phyloP scores from a whole-genome alignment of 2,797 vertebrate genomes.

The Peromyscus eremicus region DNA sequence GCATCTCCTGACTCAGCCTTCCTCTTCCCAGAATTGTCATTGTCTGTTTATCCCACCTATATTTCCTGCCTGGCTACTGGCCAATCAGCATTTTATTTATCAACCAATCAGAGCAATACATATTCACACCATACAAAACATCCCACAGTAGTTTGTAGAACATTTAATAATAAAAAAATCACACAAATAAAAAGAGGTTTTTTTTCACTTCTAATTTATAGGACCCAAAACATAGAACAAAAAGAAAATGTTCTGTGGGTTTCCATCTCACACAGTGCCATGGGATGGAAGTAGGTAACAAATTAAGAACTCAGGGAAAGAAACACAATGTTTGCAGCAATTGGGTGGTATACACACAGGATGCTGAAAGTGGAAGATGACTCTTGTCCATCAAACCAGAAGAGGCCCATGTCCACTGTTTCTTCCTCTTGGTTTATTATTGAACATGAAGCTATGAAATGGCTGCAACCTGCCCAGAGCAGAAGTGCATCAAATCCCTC shows the following conservation, averaged over 20 bases:
- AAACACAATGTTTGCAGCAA: neutral
- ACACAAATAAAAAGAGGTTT: neutral
- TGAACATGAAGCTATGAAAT: constrained; percentile 10
- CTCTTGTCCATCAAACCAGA: neutral
- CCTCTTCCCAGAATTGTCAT: no score
- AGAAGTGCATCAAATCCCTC: neutral
- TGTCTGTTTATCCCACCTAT: no score
- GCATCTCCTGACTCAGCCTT: no score
- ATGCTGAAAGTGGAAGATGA: neutral
- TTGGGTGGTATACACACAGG: neutral
- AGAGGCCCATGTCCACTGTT: neutral
- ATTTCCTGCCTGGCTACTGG: no score
- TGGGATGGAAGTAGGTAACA: neutral
- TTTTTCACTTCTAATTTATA: neutral
- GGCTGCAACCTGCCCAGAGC: neutral
- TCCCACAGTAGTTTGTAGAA: neutral
- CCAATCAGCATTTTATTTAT: no score
- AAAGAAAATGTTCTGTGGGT: neutral
- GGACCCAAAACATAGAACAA: neutral
- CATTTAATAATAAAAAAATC: constrained; percentile 39
- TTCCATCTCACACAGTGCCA: neutral
- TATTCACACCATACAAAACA: no score
- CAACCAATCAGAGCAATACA: no score
- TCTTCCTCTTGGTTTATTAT: neutral
- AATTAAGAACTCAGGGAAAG: neutral